Conservation (phyloP, 1,140 invertebrate genomes). For the Pissodes strobi region DNA sequence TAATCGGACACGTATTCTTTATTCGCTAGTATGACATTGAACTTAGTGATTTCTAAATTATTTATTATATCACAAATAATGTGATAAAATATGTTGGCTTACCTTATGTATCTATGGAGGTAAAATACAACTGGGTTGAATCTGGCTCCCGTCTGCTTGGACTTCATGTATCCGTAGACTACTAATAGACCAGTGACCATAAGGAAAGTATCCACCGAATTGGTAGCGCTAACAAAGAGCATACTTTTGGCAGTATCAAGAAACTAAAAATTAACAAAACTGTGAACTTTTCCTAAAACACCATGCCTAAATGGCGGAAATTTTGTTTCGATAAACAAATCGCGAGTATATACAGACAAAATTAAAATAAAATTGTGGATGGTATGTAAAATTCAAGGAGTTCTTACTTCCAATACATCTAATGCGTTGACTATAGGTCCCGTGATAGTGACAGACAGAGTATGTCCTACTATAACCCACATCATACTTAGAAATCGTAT, state of each 20-base stretch:
- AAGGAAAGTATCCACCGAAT: slow-evolving; percentile 65
- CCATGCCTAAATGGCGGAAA: no score
- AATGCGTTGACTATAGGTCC: slow-evolving; percentile 35
- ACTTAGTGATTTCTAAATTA: no score
- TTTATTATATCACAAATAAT: no score
- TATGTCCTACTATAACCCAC: slow-evolving; percentile 62
- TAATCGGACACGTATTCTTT: no score
- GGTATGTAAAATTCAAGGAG: no score
- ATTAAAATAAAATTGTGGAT: no score
- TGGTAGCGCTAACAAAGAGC: slow-evolving; percentile 53
- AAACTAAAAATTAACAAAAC: slow-evolving; percentile 48
- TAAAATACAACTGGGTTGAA: slow-evolving; percentile 41
- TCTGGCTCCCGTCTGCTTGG: slow-evolving; percentile 55
- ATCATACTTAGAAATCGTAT: slow-evolving; percentile 60
- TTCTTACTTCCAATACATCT: slow-evolving; percentile 35
- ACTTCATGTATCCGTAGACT: slow-evolving; percentile 61
- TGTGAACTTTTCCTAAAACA: no score
- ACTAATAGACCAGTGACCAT: slow-evolving; percentile 61
- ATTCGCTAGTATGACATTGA: no score
- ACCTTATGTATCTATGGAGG: slow-evolving; percentile 43
- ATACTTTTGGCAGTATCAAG: slow-evolving; percentile 45
- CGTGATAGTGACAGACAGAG: slow-evolving; percentile 17
- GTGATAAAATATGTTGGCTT: no score
- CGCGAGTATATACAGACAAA: no score
- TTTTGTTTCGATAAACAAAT: no score